phyloP scores from a whole-genome alignment of 1,140 invertebrate species.

The Aphelenchoides fujianensis region DNA sequence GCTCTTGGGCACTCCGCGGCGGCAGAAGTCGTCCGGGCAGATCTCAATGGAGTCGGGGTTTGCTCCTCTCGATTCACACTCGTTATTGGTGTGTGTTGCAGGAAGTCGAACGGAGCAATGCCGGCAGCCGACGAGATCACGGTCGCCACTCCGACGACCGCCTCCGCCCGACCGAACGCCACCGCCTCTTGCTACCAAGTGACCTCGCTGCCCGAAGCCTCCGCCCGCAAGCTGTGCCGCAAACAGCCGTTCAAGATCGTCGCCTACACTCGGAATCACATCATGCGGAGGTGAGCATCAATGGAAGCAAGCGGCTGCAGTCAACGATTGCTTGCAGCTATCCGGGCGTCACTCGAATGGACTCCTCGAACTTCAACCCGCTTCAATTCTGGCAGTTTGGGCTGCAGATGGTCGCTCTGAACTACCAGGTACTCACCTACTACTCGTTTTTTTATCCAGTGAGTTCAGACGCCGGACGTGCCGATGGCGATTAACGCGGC shows the following conservation, averaged over 20 bases:
- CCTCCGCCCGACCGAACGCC: constrained; percentile 57
- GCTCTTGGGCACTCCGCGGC: constrained; percentile 40
- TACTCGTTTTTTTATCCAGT: too few species aligned
- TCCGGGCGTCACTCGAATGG: constrained; percentile 82
- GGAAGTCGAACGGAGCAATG: neutral
- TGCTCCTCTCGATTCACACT: too few species aligned
- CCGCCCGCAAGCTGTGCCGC: constrained; percentile 82
- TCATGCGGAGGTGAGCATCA: constrained; percentile 41
- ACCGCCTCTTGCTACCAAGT: constrained; percentile 57
- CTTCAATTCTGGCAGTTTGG: constrained; percentile 89
- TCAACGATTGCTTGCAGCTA: too few species aligned
- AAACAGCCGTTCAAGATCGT: constrained; percentile 72
- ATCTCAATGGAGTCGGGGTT: constrained; percentile 22
- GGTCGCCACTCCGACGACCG: constrained; percentile 49
- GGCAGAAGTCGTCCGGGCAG: constrained; percentile 33
- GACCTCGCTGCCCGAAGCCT: constrained; percentile 84
- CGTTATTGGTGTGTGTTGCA: too few species aligned
- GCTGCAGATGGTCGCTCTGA: constrained; percentile 92
- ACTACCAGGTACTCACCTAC: too few species aligned
- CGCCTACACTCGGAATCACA: constrained; percentile 45
- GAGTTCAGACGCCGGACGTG: constrained; percentile 68
- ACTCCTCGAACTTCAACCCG: constrained; percentile 96
- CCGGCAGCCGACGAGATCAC: neutral
- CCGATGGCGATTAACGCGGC: constrained; percentile 69
- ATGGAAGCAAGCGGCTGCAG: too few species aligned